phyloP scores from a whole-genome alignment of 1,140 invertebrate genomes.

The Glossosoma conforme region DNA sequence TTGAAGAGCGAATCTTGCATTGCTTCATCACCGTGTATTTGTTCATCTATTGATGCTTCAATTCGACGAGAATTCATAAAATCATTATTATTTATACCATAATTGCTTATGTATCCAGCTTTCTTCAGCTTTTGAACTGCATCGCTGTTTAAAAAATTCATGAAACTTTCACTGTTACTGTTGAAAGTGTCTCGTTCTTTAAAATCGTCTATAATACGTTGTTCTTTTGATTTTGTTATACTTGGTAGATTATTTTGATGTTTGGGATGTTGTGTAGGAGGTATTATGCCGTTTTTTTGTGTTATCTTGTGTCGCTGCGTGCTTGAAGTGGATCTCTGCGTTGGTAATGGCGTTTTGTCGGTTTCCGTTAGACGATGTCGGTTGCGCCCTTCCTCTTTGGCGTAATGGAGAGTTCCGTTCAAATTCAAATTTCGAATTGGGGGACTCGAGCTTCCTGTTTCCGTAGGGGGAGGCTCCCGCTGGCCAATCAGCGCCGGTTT shows the following conservation, averaged over 20 bases:
- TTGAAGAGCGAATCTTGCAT: too few relatives aligned
- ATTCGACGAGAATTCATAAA: too few relatives aligned
- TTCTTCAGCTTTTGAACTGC: too few relatives aligned
- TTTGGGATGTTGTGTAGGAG: not conserved
- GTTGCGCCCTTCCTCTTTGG: slow-evolving; percentile 17
- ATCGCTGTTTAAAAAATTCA: too few relatives aligned
- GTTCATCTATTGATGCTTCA: too few relatives aligned
- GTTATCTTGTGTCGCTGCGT: slow-evolving; percentile 2
- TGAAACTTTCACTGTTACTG: too few relatives aligned
- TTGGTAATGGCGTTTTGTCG: not conserved
- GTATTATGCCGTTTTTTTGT: not conserved
- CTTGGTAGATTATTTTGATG: not conserved
- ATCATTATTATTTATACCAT: too few relatives aligned
- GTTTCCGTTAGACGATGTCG: slow-evolving; percentile 13
- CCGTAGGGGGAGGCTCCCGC: slow-evolving; percentile 14
- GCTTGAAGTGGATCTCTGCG: not conserved
- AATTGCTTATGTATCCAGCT: too few relatives aligned
- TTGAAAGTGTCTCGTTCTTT: slow-evolving; percentile 6
- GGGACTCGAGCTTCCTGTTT: slow-evolving; percentile 27
- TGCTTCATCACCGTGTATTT: too few relatives aligned
- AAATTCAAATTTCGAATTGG: slow-evolving; percentile 20
- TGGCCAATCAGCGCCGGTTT: slow-evolving; percentile 19
- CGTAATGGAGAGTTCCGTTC: slow-evolving; percentile 27
- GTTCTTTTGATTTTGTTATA: not conserved
- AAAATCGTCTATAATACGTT: not conserved